Evolutionary conservation across 2,113 vertebrate species (phyloP).

Genomic region (Ahaetulla prasina): DNA sequence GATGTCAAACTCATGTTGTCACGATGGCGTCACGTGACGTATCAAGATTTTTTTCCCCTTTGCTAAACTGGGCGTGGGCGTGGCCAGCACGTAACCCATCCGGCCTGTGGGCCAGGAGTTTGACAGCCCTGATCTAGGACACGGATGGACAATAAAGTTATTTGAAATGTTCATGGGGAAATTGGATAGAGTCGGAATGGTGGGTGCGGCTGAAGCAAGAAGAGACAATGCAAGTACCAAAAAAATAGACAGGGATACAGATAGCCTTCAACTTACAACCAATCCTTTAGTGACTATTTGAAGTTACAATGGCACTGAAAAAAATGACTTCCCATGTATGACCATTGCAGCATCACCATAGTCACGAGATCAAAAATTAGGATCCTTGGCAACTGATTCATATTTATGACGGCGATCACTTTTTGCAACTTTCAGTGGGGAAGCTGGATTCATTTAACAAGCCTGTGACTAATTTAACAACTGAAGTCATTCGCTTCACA

Average conservation of each 20-base stretch:
- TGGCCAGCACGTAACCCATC: no score
- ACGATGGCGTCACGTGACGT: no score
- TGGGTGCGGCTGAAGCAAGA: not conserved
- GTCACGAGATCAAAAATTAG: not conserved
- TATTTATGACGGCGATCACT: not conserved
- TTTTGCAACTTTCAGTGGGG: not conserved
- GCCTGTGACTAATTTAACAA: not conserved
- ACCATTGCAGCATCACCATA: not conserved
- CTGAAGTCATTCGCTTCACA: not conserved
- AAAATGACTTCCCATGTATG: not conserved
- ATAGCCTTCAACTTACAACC: not conserved
- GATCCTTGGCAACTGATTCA: not conserved
- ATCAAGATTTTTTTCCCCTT: no score
- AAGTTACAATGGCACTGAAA: not conserved
- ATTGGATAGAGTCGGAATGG: not conserved
- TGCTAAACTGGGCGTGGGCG: no score
- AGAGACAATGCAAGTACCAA: not conserved
- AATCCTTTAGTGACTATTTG: not conserved
- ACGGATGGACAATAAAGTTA: not conserved
- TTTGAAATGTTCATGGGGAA: not conserved
- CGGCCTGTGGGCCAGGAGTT: no score
- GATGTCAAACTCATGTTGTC: no score
- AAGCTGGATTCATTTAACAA: not conserved
- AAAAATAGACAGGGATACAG: not conserved
- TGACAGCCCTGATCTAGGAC: no score